These are phyloP conservation scores for Collichthys lucidus DNA, from an alignment of 2,113 vertebrate species.

Conservation along the genomic window DNA sequence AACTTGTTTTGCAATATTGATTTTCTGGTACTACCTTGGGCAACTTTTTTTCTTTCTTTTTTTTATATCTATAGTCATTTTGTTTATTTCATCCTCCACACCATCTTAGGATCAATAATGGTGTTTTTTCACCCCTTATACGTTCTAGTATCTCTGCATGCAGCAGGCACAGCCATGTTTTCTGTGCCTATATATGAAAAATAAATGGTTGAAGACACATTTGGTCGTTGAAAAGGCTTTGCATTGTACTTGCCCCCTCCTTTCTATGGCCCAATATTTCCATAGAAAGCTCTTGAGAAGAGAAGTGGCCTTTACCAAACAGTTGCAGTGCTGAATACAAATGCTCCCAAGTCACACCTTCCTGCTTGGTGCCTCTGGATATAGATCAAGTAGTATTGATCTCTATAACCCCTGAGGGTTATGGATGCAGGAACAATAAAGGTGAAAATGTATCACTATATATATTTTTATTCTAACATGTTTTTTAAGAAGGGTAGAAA, in stretches of 20 bases:
- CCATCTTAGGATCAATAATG: neutral
- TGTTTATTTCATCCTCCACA: no score
- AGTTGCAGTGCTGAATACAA: slow-evolving; percentile 50
- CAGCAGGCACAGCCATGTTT: neutral
- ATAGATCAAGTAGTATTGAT: slow-evolving; percentile 53
- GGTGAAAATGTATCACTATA: neutral
- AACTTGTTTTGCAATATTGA: no score
- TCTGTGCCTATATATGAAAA: neutral
- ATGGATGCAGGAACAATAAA: slow-evolving; percentile 3
- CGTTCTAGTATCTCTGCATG: neutral
- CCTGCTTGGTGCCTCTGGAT: slow-evolving; percentile 16
- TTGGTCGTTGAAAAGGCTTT: neutral
- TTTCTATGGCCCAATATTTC: slow-evolving; percentile 30
- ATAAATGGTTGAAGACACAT: neutral
- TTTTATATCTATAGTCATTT: no score
- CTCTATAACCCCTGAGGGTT: neutral
- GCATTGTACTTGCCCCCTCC: slow-evolving; percentile 11
- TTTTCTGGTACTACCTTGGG: no score
- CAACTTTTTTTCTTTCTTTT: no score
- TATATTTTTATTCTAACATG: neutral
- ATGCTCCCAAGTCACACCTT: slow-evolving; percentile 39
- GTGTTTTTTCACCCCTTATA: neutral
- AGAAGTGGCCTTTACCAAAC: slow-evolving; percentile 56
- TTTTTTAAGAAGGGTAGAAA: neutral
- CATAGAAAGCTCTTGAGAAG: slow-evolving; percentile 35